Conservation (phyloP, 2,888 invertebrate genomes). For the Leptopilina myrica region DNA sequence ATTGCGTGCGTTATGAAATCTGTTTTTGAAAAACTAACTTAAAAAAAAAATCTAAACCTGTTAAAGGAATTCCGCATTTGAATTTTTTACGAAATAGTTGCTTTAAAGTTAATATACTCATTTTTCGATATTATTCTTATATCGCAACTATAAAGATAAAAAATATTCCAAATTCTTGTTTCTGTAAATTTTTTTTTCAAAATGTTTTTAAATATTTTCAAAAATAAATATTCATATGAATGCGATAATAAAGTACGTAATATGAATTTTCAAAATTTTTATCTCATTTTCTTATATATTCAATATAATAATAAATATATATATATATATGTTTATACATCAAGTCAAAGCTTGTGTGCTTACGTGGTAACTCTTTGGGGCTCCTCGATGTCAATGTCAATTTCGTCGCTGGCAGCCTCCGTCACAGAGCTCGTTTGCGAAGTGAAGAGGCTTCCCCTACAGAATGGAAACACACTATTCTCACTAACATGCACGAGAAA, state of each 20-base stretch:
- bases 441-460: slow-evolving; percentile 73
- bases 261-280: no score
- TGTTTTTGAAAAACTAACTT: not conserved
- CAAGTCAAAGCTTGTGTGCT: slow-evolving; percentile 66
- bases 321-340: not conserved
- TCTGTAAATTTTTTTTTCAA: no score
- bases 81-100: no score
- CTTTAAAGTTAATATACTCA: no score
- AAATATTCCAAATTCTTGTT: not conserved
- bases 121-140: not conserved
- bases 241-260: no score
- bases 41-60: no score
- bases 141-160: not conserved
- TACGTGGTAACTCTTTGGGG: slow-evolving; percentile 83
- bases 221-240: no score
- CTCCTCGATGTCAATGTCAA: slow-evolving; percentile 81
- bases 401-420: slow-evolving; percentile 84
- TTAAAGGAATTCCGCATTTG: no score
- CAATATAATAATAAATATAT: not conserved
- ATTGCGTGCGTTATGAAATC: slow-evolving; percentile 17
- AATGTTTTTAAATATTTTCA: no score
- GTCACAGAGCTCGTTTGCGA: slow-evolving; percentile 83
- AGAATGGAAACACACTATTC: slow-evolving; percentile 70
- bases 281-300: no score
- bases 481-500: slow-evolving; percentile 63